A percentile compares a stretch with the other conserved stretches of the same genome.
phyloP scores from a whole-genome alignment of 1,140 invertebrate species.

The Drosophila guanche region DNA sequence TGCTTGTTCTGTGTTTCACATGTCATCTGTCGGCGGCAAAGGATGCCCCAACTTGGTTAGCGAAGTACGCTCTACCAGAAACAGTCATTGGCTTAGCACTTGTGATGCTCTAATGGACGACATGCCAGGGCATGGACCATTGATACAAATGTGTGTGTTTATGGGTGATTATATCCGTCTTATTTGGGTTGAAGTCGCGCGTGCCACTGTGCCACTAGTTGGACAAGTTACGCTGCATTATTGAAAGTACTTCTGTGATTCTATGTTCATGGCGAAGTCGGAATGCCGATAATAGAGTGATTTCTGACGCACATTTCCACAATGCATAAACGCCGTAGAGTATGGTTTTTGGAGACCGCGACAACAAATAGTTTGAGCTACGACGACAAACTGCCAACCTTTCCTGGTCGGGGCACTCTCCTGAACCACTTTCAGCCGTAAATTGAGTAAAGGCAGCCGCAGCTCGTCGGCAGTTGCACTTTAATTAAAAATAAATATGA shows the following conservation, averaged over 20 bases:
- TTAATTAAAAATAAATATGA: conserved; percentile 68
- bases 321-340: conserved; percentile 21
- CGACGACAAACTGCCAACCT: conserved; percentile 35
- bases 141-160: too few species aligned
- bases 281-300: too few species aligned
- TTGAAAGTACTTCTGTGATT: neutral
- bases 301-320: too few species aligned
- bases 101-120: too few species aligned
- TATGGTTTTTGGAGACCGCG: conserved; percentile 30
- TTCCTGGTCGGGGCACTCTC: conserved; percentile 12
- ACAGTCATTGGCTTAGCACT: conserved; percentile 22
- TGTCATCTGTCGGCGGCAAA: conserved; percentile 30
- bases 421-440: conserved; percentile 34
- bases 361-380: conserved; percentile 39
- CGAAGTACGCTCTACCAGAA: neutral
- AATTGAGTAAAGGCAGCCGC: conserved; percentile 76
- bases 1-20: conserved; percentile 17
- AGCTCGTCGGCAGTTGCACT: conserved; percentile 62
- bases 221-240: neutral
- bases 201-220: too few species aligned
- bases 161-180: too few species aligned
- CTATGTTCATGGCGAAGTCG: conserved; percentile 2
- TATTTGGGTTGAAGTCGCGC: too few species aligned
- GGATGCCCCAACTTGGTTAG: neutral
- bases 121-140: too few species aligned